Evolutionary conservation across 2,797 vertebrate species (phyloP).

Genomic region (Lutjanus argentimaculatus): DNA sequence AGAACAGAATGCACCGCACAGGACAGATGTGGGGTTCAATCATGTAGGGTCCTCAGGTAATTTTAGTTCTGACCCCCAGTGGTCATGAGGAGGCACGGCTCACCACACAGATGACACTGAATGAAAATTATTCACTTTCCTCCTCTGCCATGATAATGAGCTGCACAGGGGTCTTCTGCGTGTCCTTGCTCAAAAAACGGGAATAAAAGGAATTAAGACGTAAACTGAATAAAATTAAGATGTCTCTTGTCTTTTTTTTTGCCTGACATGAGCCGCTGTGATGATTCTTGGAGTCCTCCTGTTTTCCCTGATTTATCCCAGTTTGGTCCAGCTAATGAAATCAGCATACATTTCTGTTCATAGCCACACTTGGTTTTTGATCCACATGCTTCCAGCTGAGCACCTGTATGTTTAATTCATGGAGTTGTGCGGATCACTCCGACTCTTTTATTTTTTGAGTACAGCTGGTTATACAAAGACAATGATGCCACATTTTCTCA

Average conservation of each 20-base stretch:
- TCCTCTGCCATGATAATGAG: constrained; percentile 36
- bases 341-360: constrained; percentile 57
- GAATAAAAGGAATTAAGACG: constrained; percentile 3
- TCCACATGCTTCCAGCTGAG: constrained; percentile 65
- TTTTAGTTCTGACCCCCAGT: constrained; percentile 18
- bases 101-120: constrained; percentile 10
- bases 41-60: background rate
- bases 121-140: constrained; percentile 10
- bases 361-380: constrained; percentile 55
- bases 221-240: constrained; percentile 34
- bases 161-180: constrained; percentile 5
- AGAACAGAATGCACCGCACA: background rate
- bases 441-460: constrained; percentile 52
- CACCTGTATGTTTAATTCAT: constrained; percentile 81
- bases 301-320: constrained; percentile 30
- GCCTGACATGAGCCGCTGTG: constrained; percentile 11
- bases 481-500: constrained; percentile 56
- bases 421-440: constrained; percentile 48
- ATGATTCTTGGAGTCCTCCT: constrained; percentile 32
- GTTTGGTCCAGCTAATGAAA: constrained; percentile 33
- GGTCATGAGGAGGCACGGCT: background rate
- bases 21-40: constrained; percentile 26
- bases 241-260: constrained; percentile 12
- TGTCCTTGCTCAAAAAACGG: constrained; percentile 23
- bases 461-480: constrained; percentile 60